Base-by-base conservation (phyloP, 2,113 vertebrate species). In the Smithornis capensis region DNA sequence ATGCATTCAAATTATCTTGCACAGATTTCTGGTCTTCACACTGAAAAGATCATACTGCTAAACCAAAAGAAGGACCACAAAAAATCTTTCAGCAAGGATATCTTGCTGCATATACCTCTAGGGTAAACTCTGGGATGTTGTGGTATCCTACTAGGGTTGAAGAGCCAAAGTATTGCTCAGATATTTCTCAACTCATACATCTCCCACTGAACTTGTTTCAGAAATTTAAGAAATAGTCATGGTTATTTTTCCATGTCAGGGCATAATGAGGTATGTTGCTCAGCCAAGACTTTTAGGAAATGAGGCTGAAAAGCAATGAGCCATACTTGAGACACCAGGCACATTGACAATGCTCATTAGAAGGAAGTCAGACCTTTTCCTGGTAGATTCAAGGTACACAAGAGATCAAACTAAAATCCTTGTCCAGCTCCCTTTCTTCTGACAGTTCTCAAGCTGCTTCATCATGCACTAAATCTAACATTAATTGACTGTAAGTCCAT, bases 231-330 rank as follows among this genome's bases (percentile, higher is more conserved):
- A 82, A 87, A 89, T 60, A 87, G n/a, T 27, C 76, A 67, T 25
- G 56, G 71, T 87, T 88, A 65, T 83, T 95, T 89, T 97, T 95
- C 70, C 75, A 83, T 85, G 82, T 91, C 70, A 73, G 47, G 45
- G 29, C 59, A 74, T 76, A 90, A 91, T 1, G 29, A 95, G 23
- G 4, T 62, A 29, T 95, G 83, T 94, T 86, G 52, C 29, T 90
- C 71, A 73, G 70, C 55, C 82, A 95, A 87, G 59, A 59, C 75
- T 91, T 85, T 65, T 90, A 94, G 94, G 95, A 97, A 96, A 95
- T 91, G 89, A 94, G 82, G 37, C 38, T 88, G 87, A 59, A 90
- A 96, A 77, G 74, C 84, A 91, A 96, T 95, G 94, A 96, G 82
- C 87, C 91, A 63, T 94, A 60, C 59, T 80, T 79, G 27, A 81